Base-by-base conservation (phyloP, 2,797 vertebrate species). In the Chiloscyllium punctatum region DNA sequence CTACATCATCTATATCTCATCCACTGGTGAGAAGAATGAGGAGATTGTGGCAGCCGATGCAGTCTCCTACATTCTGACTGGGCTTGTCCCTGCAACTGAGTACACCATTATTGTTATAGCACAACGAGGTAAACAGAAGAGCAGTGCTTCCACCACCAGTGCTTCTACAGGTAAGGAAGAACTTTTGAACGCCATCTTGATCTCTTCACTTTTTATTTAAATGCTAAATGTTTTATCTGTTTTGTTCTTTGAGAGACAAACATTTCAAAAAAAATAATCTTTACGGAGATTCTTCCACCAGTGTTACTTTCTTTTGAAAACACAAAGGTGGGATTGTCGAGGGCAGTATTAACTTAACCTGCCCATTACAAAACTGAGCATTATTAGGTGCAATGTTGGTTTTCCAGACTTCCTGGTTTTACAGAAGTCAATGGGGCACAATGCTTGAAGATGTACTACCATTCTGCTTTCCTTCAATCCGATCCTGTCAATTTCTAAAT, bases 71-170 rank as follows among this genome's bases (percentile, higher is more conserved):
- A 97, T 97, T 62, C 97, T 99, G 95, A 97, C 96, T 91, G 97
- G 96, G 27, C 96, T 99, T 95, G 98, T 97, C 0, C 97, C 99
- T 0, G 98, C 99, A n/a, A 98, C 97, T 77, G 97, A 99, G 66
- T 99, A 99, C 96, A 98, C 97, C 96, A 96, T 99, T 96, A 98
- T 97, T 87, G 98, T 99, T 88, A 97, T 96, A 0, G 98, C 98
- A 0, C 99, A 99, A 97, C 98, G 99, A 96, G 99, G 99, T 95
- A 97, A 97, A 91, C 98, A 98, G 96, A 98, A 97, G 96, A 99
- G 99, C 96, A 97, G 96, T 16, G 98, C 99, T 0, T 96, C 97
- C 0, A 98, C 96, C 0, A 96, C 98, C 90, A 98, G 97, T 82
- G 98, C 98, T 0, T 97, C 98, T 11, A 99, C 99, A 95, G 98